Base-by-base conservation (phyloP, 2,888 invertebrate genomes). In the Macrosiphum euphorbiae region DNA sequence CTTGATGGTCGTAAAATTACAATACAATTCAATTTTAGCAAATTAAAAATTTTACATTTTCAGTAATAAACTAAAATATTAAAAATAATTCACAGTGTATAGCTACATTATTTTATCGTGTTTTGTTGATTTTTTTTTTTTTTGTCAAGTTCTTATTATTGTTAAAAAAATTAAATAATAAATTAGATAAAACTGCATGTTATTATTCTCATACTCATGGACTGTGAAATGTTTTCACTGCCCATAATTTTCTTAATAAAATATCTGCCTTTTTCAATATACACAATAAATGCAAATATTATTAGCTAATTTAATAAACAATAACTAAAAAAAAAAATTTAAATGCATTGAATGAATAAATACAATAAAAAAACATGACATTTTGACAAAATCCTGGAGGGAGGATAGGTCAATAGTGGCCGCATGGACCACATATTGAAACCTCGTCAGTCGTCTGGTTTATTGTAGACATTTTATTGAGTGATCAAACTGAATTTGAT, bases 61-160 rank as follows among this genome's bases (percentile, higher is more conserved):
- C 35, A 67, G 67, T 67, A 67, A 67, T n/a, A n/a, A 67, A 67
- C n/a, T 67, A n/a, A 67, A 67, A 67, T 67, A 67, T 67, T n/a
- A n/a, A n/a, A n/a, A 67, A 67, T n/a, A 67, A 11, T 67, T n/a
- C 28, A 67, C 13, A 28, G 26, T 58, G 26, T 58, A 55, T 55
- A 58, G 8, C 26, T 58, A 58, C 61, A 11, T 28, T 61, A 61
- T 28, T 28, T 28, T 28, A 28, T 61, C 28, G 3, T 28, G 16
- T 67, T 67, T 67, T n/a, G n/a, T 16, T 61, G 61, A n/a, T 16
- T n/a, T 3, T n/a, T n/a, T n/a, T n/a, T n/a, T 67, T 67, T 55
- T 13, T n/a, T n/a, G n/a, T 67, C 16, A 0, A n/a, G 13, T n/a
- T 67, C 8, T 67, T 67, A 16, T 67, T 67, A 35, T 67, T 67